Evolutionary conservation across 2,888 invertebrate genomes (phyloP), one percentile per base, ranked within the genome.

Genomic region (Drosophila greeni): DNA sequence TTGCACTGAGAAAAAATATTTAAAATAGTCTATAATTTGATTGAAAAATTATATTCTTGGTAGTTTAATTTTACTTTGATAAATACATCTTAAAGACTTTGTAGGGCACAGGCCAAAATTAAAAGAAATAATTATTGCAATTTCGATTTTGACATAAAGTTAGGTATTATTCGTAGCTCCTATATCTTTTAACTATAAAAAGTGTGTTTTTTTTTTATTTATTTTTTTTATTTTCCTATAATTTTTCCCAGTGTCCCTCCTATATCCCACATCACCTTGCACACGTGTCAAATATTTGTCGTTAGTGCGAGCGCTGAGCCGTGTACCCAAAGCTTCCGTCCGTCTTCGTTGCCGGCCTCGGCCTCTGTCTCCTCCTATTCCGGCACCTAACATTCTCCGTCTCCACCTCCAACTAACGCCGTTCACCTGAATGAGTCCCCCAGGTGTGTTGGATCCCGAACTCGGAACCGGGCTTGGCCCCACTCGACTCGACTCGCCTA

Each of bases 201-300:
- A n/a, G n/a, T n/a, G n/a, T n/a, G n/a, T n/a, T 16, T 16, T 11
- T 1, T 45, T 20, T 20, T 20, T 3, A 20, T 18, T 7, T 4
- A 11, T 29, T 29, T 11, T 29, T 9, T 26, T 5, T 26, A 11
- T 11, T 16, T 11, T 7, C 16, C 12, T 3, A 36, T 24, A n/a
- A 45, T 45, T 40, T 40, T 29, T 18, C 9, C 9, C 18, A 14
- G 14, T 39, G 40, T 5, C 7, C n/a, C 4, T 29, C 5, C 20
- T 7, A 24, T 33, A 11, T 24, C 39, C 20, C 26, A 20, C 29
- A 29, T 40, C 57, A 40, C 33, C 56, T 20, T 12, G 24, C 52
- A 62, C 71, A 72, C 70, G 77, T 83, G 81, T 79, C 78, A 83
- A 83, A 79, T 80, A 74, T 82, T 78, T 75, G 80, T 82, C 82